Conservation (phyloP, 2,797 vertebrate genomes). For the Loris lydekkerianus region DNA sequence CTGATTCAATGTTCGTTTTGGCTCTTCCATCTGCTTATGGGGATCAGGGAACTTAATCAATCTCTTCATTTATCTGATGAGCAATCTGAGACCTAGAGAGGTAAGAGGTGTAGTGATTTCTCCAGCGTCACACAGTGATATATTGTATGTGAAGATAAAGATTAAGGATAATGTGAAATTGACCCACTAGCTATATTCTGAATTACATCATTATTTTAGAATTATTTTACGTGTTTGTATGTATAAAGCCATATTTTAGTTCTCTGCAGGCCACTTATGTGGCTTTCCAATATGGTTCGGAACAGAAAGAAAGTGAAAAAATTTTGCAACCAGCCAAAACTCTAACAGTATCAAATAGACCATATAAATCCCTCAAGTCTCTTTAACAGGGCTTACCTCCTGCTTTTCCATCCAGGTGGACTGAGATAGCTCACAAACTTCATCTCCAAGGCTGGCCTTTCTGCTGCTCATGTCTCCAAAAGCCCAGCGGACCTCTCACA, state of each 20-base stretch:
- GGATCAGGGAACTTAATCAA: not conserved
- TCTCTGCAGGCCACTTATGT: not conserved
- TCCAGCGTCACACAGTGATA: slow-evolving; percentile 14
- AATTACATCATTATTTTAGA: slow-evolving; percentile 39
- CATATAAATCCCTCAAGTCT: not conserved
- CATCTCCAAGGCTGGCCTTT: not conserved
- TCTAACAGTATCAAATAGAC: not conserved
- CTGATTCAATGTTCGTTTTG: not conserved
- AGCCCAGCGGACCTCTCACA: not conserved
- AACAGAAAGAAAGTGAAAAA: slow-evolving; percentile 29
- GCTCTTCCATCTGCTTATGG: not conserved
- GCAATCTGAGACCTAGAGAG: slow-evolving; percentile 38
- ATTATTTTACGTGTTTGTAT: slow-evolving; percentile 24
- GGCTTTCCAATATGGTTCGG: slow-evolving; percentile 41
- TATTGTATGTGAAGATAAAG: slow-evolving; percentile 24
- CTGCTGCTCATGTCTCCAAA: slow-evolving; percentile 3
- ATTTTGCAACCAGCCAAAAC: not conserved
- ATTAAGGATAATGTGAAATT: slow-evolving; percentile 20
- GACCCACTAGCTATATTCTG: not conserved
- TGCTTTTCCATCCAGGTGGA: not conserved
- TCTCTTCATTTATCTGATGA: not conserved
- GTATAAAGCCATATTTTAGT: slow-evolving; percentile 33
- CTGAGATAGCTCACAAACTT: not conserved
- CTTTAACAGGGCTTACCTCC: not conserved
- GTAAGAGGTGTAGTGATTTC: slow-evolving; percentile 3